These are phyloP conservation scores for Gymnopithys bicolor DNA, from an alignment of 2,797 vertebrate genomes.

Conservation along the genomic window DNA sequence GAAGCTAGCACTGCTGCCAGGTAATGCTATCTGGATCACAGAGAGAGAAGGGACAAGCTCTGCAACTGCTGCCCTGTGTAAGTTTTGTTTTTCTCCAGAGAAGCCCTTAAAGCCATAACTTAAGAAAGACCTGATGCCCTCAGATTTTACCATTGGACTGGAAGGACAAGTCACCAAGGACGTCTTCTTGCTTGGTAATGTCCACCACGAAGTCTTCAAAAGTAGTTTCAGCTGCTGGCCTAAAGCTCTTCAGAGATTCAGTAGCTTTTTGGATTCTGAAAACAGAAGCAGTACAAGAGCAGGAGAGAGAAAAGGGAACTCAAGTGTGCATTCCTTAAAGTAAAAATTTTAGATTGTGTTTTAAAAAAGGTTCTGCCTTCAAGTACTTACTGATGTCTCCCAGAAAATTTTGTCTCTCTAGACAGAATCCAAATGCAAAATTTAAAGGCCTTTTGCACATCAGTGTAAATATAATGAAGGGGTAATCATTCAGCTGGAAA, in stretches of 20 bases:
- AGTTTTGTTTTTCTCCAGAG: not conserved
- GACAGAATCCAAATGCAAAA: not conserved
- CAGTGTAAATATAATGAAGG: not conserved
- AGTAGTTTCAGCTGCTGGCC: constrained; percentile 87
- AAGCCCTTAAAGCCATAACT: not conserved
- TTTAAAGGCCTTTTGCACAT: not conserved
- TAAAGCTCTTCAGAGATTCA: constrained; percentile 91
- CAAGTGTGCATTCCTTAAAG: not conserved
- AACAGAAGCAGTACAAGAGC: not conserved
- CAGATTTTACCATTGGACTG: constrained; percentile 83
- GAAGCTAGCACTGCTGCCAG: not conserved
- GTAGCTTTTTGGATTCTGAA: constrained; percentile 94
- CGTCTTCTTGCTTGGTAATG: constrained; percentile 85
- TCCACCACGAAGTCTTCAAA: constrained; percentile 94
- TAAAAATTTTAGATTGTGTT: not conserved
- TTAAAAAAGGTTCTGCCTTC: not conserved
- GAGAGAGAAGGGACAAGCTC: not conserved
- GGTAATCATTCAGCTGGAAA: not conserved
- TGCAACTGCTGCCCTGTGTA: not conserved
- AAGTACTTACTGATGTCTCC: not conserved
- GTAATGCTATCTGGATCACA: not conserved
- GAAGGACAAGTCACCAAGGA: constrained; percentile 90
- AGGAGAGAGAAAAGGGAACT: not conserved
- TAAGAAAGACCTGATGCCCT: not conserved
- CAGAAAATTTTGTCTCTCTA: not conserved